phyloP scores from a whole-genome alignment of 2,113 vertebrate species.

The Tonatia bakeri region DNA sequence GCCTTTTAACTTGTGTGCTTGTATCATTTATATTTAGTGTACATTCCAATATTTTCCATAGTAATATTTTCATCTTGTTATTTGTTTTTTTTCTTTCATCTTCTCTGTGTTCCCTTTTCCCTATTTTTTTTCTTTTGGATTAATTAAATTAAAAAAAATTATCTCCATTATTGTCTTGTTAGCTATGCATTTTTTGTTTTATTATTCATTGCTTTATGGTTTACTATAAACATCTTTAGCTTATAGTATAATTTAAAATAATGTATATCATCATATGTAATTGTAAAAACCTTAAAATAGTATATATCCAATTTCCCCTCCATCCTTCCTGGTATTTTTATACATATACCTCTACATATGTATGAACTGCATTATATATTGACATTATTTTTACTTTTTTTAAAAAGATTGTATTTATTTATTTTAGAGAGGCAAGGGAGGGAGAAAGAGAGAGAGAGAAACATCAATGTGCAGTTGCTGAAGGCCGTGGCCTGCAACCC shows the following conservation, averaged over 20 bases:
- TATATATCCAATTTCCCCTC: background rate
- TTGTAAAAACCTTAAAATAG: background rate
- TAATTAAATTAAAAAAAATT: background rate
- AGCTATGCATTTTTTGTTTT: background rate
- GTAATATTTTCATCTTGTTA: no score
- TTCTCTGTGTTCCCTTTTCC: background rate
- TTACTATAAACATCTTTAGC: background rate
- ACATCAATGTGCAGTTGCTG: no score
- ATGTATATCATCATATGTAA: background rate
- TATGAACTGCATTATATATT: background rate
- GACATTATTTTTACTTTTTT: no score
- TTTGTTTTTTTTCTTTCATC: background rate
- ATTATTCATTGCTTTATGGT: background rate
- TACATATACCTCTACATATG: background rate
- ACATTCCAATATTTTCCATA: no score
- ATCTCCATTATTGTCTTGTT: background rate
- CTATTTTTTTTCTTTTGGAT: background rate
- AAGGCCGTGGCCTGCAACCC: no score
- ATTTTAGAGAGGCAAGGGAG: no score
- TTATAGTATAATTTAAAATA: background rate
- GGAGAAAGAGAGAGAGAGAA: no score
- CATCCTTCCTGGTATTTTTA: background rate
- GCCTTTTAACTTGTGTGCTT: background rate
- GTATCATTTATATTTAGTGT: no score
- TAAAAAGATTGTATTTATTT: background rate